Conservation (phyloP, 2,797 vertebrate species). For the Oreochromis mossambicus region DNA sequence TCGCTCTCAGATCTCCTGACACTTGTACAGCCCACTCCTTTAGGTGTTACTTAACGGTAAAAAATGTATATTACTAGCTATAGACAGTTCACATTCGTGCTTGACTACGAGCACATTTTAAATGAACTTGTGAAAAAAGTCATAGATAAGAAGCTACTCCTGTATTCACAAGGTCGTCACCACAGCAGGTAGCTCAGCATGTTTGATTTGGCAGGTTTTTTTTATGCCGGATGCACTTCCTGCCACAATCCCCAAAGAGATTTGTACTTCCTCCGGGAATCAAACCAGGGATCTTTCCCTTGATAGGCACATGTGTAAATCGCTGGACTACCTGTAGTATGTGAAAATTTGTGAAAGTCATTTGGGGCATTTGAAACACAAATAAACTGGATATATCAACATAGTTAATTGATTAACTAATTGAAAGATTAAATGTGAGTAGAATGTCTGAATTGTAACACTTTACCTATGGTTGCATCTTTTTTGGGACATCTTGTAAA, state of each 20-base stretch:
- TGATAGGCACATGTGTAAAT: not conserved
- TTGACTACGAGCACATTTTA: not conserved
- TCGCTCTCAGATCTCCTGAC: constrained; percentile 38
- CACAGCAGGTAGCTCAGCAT: not conserved
- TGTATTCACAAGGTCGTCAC: not conserved
- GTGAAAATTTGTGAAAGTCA: not conserved
- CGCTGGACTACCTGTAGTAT: not conserved
- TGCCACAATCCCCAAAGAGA: not conserved
- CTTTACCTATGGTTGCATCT: not conserved
- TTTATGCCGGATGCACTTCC: not conserved
- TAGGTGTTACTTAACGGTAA: not conserved
- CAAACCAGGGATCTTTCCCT: not conserved
- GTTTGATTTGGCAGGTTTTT: not conserved
- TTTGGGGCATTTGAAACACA: not conserved
- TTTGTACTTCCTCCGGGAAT: not conserved
- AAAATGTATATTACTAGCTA: not conserved
- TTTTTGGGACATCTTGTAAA: not conserved
- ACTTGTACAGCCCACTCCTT: constrained; percentile 19
- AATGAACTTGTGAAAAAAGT: not conserved
- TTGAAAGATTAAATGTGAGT: not conserved
- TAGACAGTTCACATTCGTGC: not conserved
- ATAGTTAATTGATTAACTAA: not conserved
- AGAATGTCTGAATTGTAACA: not conserved
- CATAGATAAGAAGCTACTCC: not conserved
- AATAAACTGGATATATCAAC: not conserved